phyloP scores from a whole-genome alignment of 2,113 vertebrate genomes.

The Chlamydotis undulata region DNA sequence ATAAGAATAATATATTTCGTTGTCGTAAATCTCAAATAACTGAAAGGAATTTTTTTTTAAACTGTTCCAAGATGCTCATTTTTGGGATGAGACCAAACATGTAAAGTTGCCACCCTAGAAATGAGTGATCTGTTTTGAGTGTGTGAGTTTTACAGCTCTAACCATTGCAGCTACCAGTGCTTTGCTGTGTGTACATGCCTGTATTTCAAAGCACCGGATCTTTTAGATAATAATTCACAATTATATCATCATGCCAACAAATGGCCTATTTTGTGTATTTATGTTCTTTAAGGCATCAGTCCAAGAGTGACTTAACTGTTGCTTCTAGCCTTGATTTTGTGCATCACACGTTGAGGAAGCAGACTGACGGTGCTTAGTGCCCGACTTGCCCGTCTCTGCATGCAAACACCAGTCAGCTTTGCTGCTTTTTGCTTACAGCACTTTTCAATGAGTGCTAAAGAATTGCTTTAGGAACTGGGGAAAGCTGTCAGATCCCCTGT shows the following conservation, averaged over 20 bases:
- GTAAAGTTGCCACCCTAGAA: not conserved
- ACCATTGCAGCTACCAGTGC: not conserved
- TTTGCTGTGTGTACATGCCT: not conserved
- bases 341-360: not conserved
- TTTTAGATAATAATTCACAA: conserved; percentile 25
- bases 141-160: not conserved
- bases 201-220: conserved; percentile 33
- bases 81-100: not conserved
- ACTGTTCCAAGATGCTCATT: not conserved
- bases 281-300: conserved; percentile 31
- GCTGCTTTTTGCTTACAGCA: conserved; percentile 62
- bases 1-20: not conserved
- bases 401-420: conserved; percentile 53
- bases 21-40: not conserved
- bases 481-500: conserved; percentile 77
- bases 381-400: conserved; percentile 12
- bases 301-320: conserved; percentile 19
- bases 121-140: not conserved
- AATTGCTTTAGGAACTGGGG: conserved; percentile 71
- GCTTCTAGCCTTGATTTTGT: conserved; percentile 16
- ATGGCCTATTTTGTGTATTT: not conserved
- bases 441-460: conserved; percentile 74
- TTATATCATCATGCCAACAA: not conserved
- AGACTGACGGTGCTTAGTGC: not conserved
- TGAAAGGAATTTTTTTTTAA: not conserved